Evolutionary conservation across 2,797 vertebrate genomes (phyloP).

Genomic region (Acrossocheilus wenchowensis): DNA sequence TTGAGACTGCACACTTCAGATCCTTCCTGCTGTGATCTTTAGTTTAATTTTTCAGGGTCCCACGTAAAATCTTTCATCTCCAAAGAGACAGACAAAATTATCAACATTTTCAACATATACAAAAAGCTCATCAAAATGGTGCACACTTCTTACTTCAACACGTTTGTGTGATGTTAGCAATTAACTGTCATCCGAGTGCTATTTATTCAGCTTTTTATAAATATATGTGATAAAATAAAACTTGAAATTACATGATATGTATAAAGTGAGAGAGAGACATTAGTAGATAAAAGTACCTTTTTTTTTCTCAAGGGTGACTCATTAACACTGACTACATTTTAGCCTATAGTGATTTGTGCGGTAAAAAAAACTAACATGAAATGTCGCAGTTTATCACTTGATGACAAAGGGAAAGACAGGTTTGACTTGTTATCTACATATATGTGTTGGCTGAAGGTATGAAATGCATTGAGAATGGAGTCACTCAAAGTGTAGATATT

Average conservation of each 20-base stretch:
- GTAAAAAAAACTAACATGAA: neutral
- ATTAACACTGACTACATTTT: neutral
- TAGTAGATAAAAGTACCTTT: neutral
- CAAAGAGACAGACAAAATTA: constrained; percentile 14
- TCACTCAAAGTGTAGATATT: neutral
- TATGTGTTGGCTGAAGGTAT: neutral
- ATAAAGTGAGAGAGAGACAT: neutral
- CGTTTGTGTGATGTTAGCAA: neutral
- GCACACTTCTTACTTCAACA: neutral
- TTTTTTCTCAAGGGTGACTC: neutral
- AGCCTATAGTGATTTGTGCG: neutral
- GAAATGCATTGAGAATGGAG: constrained; percentile 6
- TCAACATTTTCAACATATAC: neutral
- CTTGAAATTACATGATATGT: neutral
- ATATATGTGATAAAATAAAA: constrained; percentile 14
- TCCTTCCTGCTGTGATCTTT: neutral
- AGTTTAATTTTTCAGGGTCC: neutral
- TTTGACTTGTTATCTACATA: neutral
- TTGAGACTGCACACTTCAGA: neutral
- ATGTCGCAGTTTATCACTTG: neutral
- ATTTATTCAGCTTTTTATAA: neutral
- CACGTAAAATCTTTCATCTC: neutral
- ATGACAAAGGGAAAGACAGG: neutral
- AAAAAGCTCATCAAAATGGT: constrained; percentile 28
- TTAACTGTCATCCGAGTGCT: neutral